A percentile compares a stretch with the other conserved stretches of the same genome.
phyloP scores from a whole-genome alignment of 1,140 invertebrate genomes.

The Heliconius congener region DNA sequence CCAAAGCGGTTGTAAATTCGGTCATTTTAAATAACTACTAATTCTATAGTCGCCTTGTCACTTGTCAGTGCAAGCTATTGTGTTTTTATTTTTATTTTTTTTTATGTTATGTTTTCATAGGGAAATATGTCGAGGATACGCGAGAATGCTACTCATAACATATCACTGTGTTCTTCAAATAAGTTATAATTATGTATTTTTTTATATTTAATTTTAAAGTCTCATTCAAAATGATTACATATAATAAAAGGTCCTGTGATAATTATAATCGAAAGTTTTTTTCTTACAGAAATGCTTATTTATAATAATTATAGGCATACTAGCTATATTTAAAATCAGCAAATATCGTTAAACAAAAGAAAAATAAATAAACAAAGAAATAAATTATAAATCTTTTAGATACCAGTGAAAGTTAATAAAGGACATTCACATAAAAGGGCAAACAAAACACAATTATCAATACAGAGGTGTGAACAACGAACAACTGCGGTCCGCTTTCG shows the following conservation, averaged over 20 bases:
- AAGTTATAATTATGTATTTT: no score
- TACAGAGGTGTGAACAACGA: conserved; percentile 42
- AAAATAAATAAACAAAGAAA: not conserved
- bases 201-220: no score
- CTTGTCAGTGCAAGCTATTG: conserved; percentile 51
- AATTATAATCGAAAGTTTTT: no score
- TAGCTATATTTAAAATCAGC: no score
- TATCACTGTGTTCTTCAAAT: no score
- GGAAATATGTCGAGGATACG: no score
- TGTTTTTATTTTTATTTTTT: conserved; percentile 18
- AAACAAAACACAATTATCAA: conserved; percentile 74
- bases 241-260: no score
- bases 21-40: conserved; percentile 77
- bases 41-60: conserved; percentile 74
- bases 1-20: conserved; percentile 72
- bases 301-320: no score
- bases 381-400: not conserved
- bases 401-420: conserved; percentile 27
- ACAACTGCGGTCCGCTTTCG: conserved; percentile 56
- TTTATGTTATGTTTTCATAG: no score
- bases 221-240: no score
- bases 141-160: no score
- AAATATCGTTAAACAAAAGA: not conserved
- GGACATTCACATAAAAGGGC: conserved; percentile 54
- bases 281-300: no score